Evolutionary conservation across 2,113 vertebrate species (phyloP).

Genomic region (Python bivittatus): DNA sequence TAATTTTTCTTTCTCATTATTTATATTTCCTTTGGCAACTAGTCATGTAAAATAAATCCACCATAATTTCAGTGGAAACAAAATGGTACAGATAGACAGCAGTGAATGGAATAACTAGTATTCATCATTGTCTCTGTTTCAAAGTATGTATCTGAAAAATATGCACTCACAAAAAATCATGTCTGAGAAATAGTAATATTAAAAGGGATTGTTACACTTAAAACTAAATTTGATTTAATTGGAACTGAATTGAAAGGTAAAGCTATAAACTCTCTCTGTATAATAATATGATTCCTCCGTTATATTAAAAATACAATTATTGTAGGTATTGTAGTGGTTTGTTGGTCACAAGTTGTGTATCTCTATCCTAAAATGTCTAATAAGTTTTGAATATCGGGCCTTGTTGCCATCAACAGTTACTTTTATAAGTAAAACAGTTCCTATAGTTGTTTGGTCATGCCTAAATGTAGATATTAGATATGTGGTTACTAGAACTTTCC

Average conservation of each 20-base stretch:
- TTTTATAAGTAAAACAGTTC: not conserved
- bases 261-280: not conserved
- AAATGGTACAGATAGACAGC: not conserved
- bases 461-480: not conserved
- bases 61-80: not conserved
- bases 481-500: not conserved
- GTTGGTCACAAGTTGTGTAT: not conserved
- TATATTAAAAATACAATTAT: not conserved
- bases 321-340: not conserved
- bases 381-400: not conserved
- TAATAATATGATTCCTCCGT: not conserved
- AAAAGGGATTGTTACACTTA: not conserved
- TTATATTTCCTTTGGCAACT: not conserved
- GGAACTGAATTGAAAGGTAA: not conserved
- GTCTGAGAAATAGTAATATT: not conserved
- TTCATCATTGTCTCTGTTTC: not conserved
- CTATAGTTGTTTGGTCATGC: not conserved
- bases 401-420: not conserved
- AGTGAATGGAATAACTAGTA: not conserved
- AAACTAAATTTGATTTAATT: not conserved
- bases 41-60: not conserved
- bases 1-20: no score
- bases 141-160: not conserved
- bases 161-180: not conserved
- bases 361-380: not conserved